Percentiles rank a stretch among this genome's conserved stretches.
Conservation (phyloP, 1,140 invertebrate species). For the Oreohelix idahoensis region DNA sequence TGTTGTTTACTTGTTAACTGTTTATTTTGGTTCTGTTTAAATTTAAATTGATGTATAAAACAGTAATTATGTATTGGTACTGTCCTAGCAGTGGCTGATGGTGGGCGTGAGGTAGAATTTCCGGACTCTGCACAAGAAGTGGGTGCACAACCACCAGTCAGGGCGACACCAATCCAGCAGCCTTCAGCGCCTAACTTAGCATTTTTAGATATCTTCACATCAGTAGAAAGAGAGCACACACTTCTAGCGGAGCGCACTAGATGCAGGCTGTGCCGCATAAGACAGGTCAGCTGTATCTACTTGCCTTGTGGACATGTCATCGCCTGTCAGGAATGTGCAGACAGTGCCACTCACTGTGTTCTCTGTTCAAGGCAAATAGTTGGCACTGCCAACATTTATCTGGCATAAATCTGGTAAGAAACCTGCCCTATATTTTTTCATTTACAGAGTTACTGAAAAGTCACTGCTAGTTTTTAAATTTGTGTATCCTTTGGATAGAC, state of each 20-base stretch:
- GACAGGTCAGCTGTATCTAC: conserved; percentile 33
- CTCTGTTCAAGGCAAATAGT: conserved; percentile 26
- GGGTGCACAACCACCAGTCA: not conserved
- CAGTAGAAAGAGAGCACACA: not conserved
- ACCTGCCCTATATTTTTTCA: too few relatives aligned
- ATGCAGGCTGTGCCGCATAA: conserved; percentile 26
- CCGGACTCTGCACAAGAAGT: too few relatives aligned
- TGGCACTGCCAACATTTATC: conserved; percentile 42
- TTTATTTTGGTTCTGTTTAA: too few relatives aligned
- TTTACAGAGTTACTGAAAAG: too few relatives aligned
- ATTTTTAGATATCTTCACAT: not conserved
- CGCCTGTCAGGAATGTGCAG: conserved; percentile 35
- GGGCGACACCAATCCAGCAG: not conserved
- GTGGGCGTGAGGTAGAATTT: too few relatives aligned
- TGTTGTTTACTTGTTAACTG: too few relatives aligned
- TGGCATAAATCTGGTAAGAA: conserved; percentile 15
- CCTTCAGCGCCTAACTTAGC: not conserved
- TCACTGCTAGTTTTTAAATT: too few relatives aligned
- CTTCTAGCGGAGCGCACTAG: not conserved
- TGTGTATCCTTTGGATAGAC: too few relatives aligned
- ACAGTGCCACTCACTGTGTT: conserved; percentile 5
- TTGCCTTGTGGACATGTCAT: conserved; percentile 45
- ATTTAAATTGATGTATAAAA: too few relatives aligned
- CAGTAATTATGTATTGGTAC: not conserved
- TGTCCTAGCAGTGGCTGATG: not conserved